Evolutionary conservation across 2,888 invertebrate genomes (phyloP).

Genomic region (Lepidocyrtoides sp.): DNA sequence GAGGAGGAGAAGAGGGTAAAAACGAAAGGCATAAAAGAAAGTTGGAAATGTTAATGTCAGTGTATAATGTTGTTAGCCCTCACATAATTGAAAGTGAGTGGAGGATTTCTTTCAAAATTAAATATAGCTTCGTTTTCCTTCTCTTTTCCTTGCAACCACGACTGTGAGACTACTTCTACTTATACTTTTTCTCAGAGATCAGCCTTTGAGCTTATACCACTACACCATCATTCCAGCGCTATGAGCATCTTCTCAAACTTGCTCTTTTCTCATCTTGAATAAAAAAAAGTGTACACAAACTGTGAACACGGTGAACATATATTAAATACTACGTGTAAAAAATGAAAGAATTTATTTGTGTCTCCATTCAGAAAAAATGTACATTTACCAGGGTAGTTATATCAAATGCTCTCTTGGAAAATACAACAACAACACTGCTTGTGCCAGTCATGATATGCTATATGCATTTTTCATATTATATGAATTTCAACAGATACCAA

Average conservation of each 20-base stretch:
- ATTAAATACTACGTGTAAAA: not conserved
- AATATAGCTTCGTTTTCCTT: constrained; percentile 77
- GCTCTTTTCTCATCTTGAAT: not conserved
- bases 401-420: not conserved
- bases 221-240: constrained; percentile 2
- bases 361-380: constrained; percentile 22
- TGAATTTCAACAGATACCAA: constrained; percentile 10
- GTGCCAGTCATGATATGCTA: constrained; percentile 18
- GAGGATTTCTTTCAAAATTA: constrained; percentile 82
- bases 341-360: constrained; percentile 29
- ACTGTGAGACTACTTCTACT: constrained; percentile 6
- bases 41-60: constrained; percentile 82
- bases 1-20: constrained; percentile 41
- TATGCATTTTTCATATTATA: constrained; percentile 5
- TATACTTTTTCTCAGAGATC: constrained; percentile 68
- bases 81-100: constrained; percentile 82
- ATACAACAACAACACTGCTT: constrained; percentile 7
- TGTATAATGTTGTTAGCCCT: constrained; percentile 81
- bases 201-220: constrained; percentile 73
- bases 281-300: not conserved
- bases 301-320: not conserved
- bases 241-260: not conserved
- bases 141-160: not conserved
- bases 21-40: constrained; percentile 76
- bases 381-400: not conserved